Evolutionary conservation across 2,888 invertebrate genomes (phyloP), one percentile per base, ranked within the genome.

Genomic region (Drosophila koepferae): DNA sequence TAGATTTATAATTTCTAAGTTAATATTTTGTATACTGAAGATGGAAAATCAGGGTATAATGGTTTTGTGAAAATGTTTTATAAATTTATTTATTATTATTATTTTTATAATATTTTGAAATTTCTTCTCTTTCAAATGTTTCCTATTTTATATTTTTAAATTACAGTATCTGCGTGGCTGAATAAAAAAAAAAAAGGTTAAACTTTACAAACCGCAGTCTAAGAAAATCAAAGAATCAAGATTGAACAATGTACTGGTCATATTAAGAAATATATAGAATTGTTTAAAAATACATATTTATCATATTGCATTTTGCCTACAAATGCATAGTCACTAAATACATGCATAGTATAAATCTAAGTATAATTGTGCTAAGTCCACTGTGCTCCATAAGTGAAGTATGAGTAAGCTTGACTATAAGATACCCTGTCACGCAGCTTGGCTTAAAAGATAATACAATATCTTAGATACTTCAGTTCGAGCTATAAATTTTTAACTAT

Each of bases 331-430:
- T 53, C 36, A 20, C 6, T 31, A 12, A 41, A 28, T 65, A 40
- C 48, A 28, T 28, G 5, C 20, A 53, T 40, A 36, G 36, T 10
- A 44, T 31, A n/a, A 31, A 62, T 49, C 16, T 44, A 44, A 44
- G 14, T 49, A 53, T 65, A 74, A 18, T n/a, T 31, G 10, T 10
- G 28, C 41, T 59, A n/a, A 20, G 31, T 62, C 76, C 76, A 77
- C 80, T 74, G 76, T 77, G 70, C 75, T 46, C 28, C 38, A 61
- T 51, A 14, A 20, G 40, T 36, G 18, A n/a, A 4, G 18, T 5
- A 5, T 12, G 28, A 18, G 59, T 31, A 9, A 34, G 16, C 20
- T 7, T 23, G 34, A 36, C 60, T n/a, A 2, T 0, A 2, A 18
- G 23, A 40, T 77, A 64, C 49, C 38, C 77, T 56, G 18, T 9